Base-by-base conservation (phyloP, 2,888 invertebrate genomes). In the Hemicrepidius hirtus region DNA sequence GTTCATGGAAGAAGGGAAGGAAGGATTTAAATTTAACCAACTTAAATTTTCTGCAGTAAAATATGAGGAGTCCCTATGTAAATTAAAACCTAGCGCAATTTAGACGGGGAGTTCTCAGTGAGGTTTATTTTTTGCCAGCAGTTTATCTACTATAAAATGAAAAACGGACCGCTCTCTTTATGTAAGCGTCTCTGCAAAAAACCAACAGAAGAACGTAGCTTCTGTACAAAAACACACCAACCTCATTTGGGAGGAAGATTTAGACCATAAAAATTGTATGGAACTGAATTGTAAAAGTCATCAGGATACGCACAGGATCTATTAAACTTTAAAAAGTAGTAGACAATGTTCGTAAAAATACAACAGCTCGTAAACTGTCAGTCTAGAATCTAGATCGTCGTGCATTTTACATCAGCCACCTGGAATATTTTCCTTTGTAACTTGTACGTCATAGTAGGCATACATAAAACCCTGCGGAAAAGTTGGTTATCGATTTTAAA, bases 31-130 rank as follows among this genome's bases (percentile, higher is more conserved):
- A 60, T 60, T 41, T 41, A 44, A 28, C 24, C 24, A 28, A 18
- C 60, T 44, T 44, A 37, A 6, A 20, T 20, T 28, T n/a, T 37
- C 10, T 41, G 18, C 21, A 7, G 37, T 44, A 60, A 60, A 37
- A 60, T 28, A 60, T 28, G 44, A 44, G 44, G n/a, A 32, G 20
- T 37, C 4, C 9, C 60, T 60, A 60, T 60, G 60, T 60, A 60
- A 60, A 60, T 60, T 60, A 60, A 60, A 60, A 60, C 44, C 44
- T 60, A 40, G 60, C 44, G 60, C 60, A 60, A 44, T 60, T 60
- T 44, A 44, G 44, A 60, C 37, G 60, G 57, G 18, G 37, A 53
- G 53, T 53, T 53, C 28, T 53, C 53, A 13, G 28, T 57, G 20
- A 40, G 60, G 60, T 60, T 60, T 24, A 60, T 60, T 60, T 57